phyloP scores from a whole-genome alignment of 1,140 invertebrate species.

The Neodiprion virginianus region DNA sequence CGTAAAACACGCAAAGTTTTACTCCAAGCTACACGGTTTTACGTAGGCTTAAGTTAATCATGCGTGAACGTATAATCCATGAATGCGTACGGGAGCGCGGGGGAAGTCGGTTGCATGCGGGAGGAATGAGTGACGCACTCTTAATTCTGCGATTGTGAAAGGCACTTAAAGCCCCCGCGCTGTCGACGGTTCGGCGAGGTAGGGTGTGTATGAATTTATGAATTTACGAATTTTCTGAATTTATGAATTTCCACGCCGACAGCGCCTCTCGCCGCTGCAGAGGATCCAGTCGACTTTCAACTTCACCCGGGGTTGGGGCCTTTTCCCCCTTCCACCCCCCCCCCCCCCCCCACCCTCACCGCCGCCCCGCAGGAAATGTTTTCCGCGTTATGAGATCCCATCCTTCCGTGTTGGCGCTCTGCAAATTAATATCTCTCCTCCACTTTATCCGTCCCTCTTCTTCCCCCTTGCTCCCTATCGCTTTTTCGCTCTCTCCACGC shows the following conservation, averaged over 20 bases:
- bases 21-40: no score
- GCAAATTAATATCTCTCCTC: conserved; percentile 15
- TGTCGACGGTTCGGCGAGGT: not conserved
- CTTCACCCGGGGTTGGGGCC: not conserved
- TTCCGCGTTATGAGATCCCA: conserved; percentile 14
- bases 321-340: not conserved
- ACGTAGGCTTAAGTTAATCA: no score
- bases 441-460: not conserved
- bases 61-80: no score
- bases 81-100: no score
- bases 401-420: conserved; percentile 14
- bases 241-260: not conserved
- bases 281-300: not conserved
- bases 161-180: not conserved
- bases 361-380: conserved; percentile 8
- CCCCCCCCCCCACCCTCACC: not conserved
- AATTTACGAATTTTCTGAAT: not conserved
- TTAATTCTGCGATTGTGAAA: not conserved
- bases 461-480: not conserved
- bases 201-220: not conserved
- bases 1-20: no score
- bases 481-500: not conserved
- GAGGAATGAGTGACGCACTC: not conserved
- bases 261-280: not conserved
- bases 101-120: no score